Base-by-base conservation (phyloP, 1,140 invertebrate genomes). In the Belonocnema kinseyi region DNA sequence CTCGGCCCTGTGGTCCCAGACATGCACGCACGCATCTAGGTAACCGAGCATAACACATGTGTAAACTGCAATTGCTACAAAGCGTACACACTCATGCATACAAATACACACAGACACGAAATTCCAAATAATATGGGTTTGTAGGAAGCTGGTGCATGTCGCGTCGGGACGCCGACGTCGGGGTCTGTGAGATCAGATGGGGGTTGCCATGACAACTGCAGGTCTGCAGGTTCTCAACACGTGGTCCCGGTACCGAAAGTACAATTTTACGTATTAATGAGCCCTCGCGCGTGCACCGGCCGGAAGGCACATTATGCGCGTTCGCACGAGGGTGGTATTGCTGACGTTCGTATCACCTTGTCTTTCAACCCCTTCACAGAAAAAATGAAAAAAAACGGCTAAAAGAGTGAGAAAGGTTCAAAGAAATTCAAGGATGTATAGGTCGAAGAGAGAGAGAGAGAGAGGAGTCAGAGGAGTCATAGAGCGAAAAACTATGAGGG, bases 211-310 rank as follows among this genome's bases (percentile, higher is more conserved):
- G 87, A 79, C 75, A 78, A 88, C 86, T 82, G 83, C 80, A 79
- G 86, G 86, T 88, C 86, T 82, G 83, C 80, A 79, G 86, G 86
- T 88, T 88, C 87, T 88, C 87, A 85, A 86, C 87, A 88, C 86
- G 87, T 88, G 86, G 87, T 86, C 76, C 82, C 74, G 73, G 71
- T 40, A 56, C 50, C 58, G 77, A 78, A 78, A 77, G 80, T 80
- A 80, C 80, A 79, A 80, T 84, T 84, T 82, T 82, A 82, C 80
- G 82, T 84, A 84, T 84, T 84, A 84, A 84, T 80, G 80, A 84
- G 82, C 82, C 80, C 82, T 82, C 80, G 82, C 81, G 79, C 79
- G 82, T 83, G 82, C 80, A 83, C 79, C 78, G 80, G 75, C 76
- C 82, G 82, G 79, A 83, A 83, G 79, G 76, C 82, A 78, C 82